Evolutionary conservation across 2,888 invertebrate species (phyloP).

Genomic region (Oxyteleia sp.): DNA sequence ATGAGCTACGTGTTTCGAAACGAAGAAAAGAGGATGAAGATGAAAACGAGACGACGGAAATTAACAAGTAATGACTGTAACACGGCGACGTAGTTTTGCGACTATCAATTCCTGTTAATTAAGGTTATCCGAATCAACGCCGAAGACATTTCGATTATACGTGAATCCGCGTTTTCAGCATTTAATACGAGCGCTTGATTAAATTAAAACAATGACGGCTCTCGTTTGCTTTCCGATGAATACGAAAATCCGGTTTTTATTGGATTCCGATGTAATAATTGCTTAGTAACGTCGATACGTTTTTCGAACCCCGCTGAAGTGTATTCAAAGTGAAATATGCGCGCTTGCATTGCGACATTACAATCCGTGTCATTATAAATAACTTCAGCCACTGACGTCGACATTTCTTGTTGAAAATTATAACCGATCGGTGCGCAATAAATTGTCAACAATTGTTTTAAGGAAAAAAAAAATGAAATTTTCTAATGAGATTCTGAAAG

Average conservation of each 20-base stretch:
- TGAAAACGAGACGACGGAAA: no score
- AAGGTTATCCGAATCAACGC: slow-evolving; percentile 1
- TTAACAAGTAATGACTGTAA: slow-evolving; percentile 13
- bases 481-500: no score
- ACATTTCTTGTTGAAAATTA: no score
- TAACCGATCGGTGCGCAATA: no score
- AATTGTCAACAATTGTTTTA: no score
- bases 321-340: slow-evolving; percentile 6
- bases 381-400: no score
- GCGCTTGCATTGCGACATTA: no score
- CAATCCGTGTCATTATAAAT: no score
- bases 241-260: slow-evolving; percentile 11
- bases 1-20: no score
- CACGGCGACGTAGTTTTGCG: slow-evolving; percentile 22
- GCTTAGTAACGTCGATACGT: slow-evolving; percentile 10
- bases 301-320: slow-evolving; percentile 10
- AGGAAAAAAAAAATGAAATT: no score
- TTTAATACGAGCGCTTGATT: slow-evolving; percentile 3
- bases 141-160: not conserved
- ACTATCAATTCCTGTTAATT: slow-evolving; percentile 18
- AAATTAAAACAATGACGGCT: slow-evolving; percentile 8
- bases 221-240: not conserved
- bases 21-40: no score
- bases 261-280: slow-evolving; percentile 7
- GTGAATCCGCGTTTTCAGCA: not conserved